Evolutionary conservation across 2,113 vertebrate genomes (phyloP), one percentile per base, ranked within the genome.

Genomic region (Cephalopterus ornatus): DNA sequence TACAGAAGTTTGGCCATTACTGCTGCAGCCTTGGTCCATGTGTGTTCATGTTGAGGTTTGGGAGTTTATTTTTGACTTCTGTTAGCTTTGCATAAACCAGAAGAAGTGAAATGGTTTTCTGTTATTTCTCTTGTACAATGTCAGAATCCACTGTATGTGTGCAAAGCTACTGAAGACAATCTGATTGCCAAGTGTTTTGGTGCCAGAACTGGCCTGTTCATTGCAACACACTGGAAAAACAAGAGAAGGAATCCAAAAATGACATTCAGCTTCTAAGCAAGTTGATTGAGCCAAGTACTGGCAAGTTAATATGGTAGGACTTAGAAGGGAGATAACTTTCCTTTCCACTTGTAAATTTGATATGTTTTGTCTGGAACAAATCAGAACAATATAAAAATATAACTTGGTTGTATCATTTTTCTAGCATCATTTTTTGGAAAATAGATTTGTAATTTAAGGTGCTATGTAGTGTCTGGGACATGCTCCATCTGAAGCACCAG

Each of bases 361-460:
- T 87, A 77, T 26, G 30, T 81, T 94, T 92, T 80, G 76, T 90
- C 93, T 96, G 92, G 88, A 94, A 90, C 14, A 78, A 94, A 95
- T 96, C 78, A 84, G 68, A 90, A 83, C 72, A 85, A 55, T 76
- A 83, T 44, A 67, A 95, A 91, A 94, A 89, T 84, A 56, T 46
- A 44, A 78, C 65, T 63, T 12, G 26, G 61, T 74, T 32, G 59
- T 90, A 56, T 74, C 11, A 59, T 83, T 92, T 92, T 81, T 65
- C 76, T 75, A 86, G 52, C 39, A 74, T 75, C 11, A 7, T 24
- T 47, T 71, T 89, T 95, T 88, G 55, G 82, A 85, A 85, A 90
- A 92, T 15, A 72, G 82, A 49, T 77, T 71, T 88, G 35, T 84
- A 84, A 74, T 85, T 90, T 63, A 52, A 91, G 39, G 30, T 71